phyloP scores from a whole-genome alignment of 2,888 invertebrate species.

The Hyposoter didymator region DNA sequence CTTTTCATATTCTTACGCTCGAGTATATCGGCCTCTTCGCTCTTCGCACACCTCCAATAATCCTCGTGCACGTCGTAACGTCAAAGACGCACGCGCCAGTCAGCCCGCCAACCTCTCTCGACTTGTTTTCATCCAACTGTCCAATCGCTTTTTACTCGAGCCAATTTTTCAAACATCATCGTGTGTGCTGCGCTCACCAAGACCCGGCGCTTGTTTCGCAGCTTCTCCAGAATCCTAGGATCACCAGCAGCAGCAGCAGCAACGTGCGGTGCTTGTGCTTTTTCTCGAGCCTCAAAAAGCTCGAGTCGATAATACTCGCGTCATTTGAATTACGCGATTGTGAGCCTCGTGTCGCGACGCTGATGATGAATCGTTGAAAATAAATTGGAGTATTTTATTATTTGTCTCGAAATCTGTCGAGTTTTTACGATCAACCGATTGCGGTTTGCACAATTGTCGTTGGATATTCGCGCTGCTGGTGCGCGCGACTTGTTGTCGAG shows the following conservation, averaged over 20 bases:
- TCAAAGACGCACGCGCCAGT: slow-evolving; percentile 19
- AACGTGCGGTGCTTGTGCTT: not conserved
- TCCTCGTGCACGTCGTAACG: slow-evolving; percentile 34
- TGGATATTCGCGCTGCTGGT: slow-evolving; percentile 15
- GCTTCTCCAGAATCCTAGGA: not conserved
- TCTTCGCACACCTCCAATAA: not conserved
- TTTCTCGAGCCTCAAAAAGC: not conserved
- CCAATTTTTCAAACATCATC: not conserved
- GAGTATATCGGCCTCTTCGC: not conserved
- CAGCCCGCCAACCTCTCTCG: not conserved
- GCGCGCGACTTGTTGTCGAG: not conserved
- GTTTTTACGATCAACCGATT: slow-evolving; percentile 20
- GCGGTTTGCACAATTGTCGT: slow-evolving; percentile 27
- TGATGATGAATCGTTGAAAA: not conserved
- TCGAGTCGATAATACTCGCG: not conserved
- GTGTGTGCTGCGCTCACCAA: no score
- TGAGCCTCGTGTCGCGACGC: not conserved
- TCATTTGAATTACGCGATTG: not conserved
- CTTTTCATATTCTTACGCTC: slow-evolving; percentile 17
- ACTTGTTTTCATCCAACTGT: not conserved
- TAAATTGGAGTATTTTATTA: slow-evolving; percentile 25
- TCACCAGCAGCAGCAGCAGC: not conserved
- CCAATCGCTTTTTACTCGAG: not conserved
- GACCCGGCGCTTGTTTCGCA: not conserved
- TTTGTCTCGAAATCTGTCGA: slow-evolving; percentile 11